These are phyloP conservation scores for Eubasilissa regina DNA, from an alignment of 1,140 invertebrate genomes.

Conservation along the genomic window DNA sequence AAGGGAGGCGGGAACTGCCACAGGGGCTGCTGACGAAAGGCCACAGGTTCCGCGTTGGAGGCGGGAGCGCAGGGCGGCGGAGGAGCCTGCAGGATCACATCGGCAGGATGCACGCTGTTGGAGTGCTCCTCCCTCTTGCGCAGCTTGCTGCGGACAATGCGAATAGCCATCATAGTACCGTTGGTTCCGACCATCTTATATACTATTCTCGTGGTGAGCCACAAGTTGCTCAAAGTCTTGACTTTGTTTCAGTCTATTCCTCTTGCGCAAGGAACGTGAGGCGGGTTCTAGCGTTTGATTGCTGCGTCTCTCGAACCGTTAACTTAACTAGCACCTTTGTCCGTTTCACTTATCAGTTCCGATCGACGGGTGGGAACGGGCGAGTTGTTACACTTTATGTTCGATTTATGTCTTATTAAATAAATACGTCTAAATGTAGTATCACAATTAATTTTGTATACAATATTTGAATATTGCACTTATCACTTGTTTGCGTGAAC, in stretches of 20 bases:
- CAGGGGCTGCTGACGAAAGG: slow-evolving; percentile 78
- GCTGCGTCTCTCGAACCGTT: background rate
- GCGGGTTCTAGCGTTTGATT: slow-evolving; percentile 22
- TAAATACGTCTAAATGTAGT: slow-evolving; percentile 60
- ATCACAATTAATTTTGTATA: slow-evolving; percentile 70
- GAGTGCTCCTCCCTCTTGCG: slow-evolving; percentile 85
- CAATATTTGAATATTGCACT: slow-evolving; percentile 68
- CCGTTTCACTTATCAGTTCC: slow-evolving; percentile 38
- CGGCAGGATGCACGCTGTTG: slow-evolving; percentile 77
- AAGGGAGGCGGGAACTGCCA: slow-evolving; percentile 86
- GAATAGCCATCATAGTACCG: slow-evolving; percentile 87
- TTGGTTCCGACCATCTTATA: slow-evolving; percentile 83
- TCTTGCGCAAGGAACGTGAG: slow-evolving; percentile 5
- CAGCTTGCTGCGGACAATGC: slow-evolving; percentile 90
- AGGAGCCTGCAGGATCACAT: slow-evolving; percentile 75
- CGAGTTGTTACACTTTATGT: slow-evolving; percentile 1
- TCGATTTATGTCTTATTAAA: slow-evolving; percentile 35
- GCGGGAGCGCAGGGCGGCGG: slow-evolving; percentile 61
- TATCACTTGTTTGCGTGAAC: slow-evolving; percentile 63
- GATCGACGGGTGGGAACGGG: slow-evolving; percentile 41
- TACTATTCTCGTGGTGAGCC: slow-evolving; percentile 61
- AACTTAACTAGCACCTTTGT: slow-evolving; percentile 46
- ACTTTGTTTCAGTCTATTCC: slow-evolving; percentile 31
- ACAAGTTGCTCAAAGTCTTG: slow-evolving; percentile 19
- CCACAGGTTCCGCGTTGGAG: slow-evolving; percentile 66